These are phyloP conservation scores for Galerucella pusilla DNA, from an alignment of 2,888 invertebrate species.

Conservation along the genomic window DNA sequence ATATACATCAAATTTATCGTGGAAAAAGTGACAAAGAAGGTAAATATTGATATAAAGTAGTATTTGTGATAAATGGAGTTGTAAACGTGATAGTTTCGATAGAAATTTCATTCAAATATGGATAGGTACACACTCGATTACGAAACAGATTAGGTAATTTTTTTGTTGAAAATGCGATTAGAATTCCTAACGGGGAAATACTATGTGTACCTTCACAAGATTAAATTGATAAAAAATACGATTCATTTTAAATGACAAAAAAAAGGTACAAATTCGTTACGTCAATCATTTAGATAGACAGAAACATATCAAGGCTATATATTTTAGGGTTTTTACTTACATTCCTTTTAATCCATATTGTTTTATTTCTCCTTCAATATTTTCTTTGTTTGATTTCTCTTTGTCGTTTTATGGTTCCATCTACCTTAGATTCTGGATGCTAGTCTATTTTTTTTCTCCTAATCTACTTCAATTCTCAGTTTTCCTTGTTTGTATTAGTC, in stretches of 20 bases:
- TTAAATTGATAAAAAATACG: not conserved
- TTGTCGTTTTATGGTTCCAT: no score
- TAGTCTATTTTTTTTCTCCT: no score
- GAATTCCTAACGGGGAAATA: not conserved
- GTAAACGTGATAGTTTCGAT: not conserved
- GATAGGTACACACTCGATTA: not conserved
- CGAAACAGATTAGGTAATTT: not conserved
- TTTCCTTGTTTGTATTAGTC: no score
- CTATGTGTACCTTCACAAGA: not conserved
- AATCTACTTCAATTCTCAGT: no score
- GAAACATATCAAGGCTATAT: no score
- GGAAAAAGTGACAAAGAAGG: not conserved
- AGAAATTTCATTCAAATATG: not conserved
- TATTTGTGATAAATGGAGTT: not conserved
- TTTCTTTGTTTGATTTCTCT: no score
- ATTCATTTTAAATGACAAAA: not conserved
- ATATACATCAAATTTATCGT: not conserved
- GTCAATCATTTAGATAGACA: no score
- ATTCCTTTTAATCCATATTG: no score
- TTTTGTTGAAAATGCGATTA: not conserved
- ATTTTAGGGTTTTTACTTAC: no score
- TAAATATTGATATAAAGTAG: conserved; percentile 6
- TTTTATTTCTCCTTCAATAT: no score
- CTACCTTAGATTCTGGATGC: no score
- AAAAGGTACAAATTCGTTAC: not conserved